Conservation (phyloP, 1,140 invertebrate genomes). For the Listronotus oregonensis region DNA sequence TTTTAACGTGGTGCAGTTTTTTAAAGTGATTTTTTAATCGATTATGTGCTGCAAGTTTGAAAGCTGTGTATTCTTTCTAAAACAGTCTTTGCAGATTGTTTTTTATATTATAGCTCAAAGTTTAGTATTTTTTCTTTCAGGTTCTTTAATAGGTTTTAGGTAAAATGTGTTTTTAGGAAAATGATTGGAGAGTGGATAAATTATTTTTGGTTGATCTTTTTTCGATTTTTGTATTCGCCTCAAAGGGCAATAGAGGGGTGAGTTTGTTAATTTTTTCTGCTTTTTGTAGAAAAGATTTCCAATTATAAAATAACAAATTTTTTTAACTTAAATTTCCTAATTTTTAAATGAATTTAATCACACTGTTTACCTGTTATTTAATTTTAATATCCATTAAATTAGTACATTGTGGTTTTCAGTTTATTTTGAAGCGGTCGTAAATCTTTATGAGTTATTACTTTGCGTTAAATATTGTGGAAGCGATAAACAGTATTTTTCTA, state of each 20-base stretch:
- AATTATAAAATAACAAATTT: too few relatives aligned
- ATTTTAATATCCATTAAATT: background rate
- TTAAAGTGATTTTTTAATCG: background rate
- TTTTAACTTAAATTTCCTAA: too few relatives aligned
- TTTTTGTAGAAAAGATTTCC: background rate
- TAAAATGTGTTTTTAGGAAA: conserved; percentile 15
- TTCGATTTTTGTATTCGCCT: conserved; percentile 24
- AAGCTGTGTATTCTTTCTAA: conserved; percentile 9
- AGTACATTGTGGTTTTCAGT: background rate
- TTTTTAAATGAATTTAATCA: too few relatives aligned
- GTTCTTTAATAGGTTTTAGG: conserved; percentile 28
- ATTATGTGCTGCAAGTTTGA: conserved; percentile 28
- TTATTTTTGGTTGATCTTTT: conserved; percentile 37
- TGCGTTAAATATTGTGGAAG: too few relatives aligned
- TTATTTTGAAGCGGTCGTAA: background rate
- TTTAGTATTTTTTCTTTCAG: conserved; percentile 25
- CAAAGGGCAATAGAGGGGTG: conserved; percentile 22
- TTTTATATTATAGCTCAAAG: conserved; percentile 23
- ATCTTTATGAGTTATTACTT: conserved; percentile 2
- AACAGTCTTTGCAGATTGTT: conserved; percentile 27
- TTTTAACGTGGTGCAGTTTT: too few relatives aligned
- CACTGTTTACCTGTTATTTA: too few relatives aligned
- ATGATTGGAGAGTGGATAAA: conserved; percentile 38
- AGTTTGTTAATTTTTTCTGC: background rate
- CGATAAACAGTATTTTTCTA: too few relatives aligned